Evolutionary conservation across 2,113 vertebrate species (phyloP).

Genomic region (Equus quagga): DNA sequence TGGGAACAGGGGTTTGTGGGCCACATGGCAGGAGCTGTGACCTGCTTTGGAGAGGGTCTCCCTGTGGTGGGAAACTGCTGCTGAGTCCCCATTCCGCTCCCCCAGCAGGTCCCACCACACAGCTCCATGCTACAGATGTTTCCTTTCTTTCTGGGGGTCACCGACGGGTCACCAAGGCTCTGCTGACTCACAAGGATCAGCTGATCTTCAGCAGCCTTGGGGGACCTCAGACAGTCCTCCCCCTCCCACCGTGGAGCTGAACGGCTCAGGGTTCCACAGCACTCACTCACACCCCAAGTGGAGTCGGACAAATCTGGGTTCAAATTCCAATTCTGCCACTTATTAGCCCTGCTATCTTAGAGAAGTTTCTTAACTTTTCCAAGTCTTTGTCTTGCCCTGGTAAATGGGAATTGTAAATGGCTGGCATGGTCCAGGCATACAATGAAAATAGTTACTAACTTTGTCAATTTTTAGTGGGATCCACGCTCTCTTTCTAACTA

Average conservation of each 20-base stretch:
- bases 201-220: conserved; percentile 54
- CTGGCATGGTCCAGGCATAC: not conserved
- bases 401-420: not conserved
- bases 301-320: not conserved
- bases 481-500: conserved; percentile 4
- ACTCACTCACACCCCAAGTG: not conserved
- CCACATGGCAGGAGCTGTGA: not conserved
- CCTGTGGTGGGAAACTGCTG: not conserved
- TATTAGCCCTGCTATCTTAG: not conserved
- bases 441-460: conserved; percentile 14
- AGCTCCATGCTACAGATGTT: conserved; percentile 61
- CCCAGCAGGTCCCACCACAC: not conserved
- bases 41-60: conserved; percentile 4
- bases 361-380: conserved; percentile 26
- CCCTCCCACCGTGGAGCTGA: not conserved
- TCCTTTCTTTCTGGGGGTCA: conserved; percentile 70
- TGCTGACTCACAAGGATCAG: conserved; percentile 60
- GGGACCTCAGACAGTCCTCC: not conserved
- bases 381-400: not conserved
- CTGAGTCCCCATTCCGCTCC: not conserved
- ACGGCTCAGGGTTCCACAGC: not conserved
- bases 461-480: not conserved
- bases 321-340: conserved; percentile 13
- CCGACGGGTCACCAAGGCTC: conserved; percentile 57
- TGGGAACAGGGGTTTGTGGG: not conserved